Conservation (phyloP, 2,113 vertebrate species). For the Hippocampus guttulatus region DNA sequence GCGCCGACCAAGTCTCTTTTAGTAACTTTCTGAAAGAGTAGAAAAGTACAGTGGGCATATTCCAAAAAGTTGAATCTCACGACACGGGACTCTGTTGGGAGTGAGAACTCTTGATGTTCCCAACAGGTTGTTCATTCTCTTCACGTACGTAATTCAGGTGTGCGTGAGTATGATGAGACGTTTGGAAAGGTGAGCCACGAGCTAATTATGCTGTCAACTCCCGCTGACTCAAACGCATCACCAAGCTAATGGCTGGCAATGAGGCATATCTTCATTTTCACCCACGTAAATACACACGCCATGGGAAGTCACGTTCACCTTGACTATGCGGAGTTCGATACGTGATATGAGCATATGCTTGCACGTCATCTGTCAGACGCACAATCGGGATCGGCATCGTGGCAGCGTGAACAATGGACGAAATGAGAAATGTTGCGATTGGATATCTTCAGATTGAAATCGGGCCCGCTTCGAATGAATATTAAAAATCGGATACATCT, state of each 20-base stretch:
- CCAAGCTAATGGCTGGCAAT: slow-evolving; percentile 66
- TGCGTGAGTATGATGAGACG: slow-evolving; percentile 26
- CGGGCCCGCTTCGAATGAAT: too few species aligned
- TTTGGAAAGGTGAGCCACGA: slow-evolving; percentile 59
- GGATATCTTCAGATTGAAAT: too few species aligned
- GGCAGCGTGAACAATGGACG: too few species aligned
- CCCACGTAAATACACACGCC: slow-evolving; percentile 33
- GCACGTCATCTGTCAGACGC: slow-evolving; percentile 13
- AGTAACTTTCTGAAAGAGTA: too few species aligned
- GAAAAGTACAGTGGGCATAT: too few species aligned
- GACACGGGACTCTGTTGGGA: slow-evolving; percentile 32
- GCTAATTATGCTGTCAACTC: slow-evolving; percentile 68
- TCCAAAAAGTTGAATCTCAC: too few species aligned
- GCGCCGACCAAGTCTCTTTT: too few species aligned
- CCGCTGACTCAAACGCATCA: slow-evolving; percentile 62
- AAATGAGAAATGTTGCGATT: too few species aligned
- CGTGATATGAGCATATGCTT: slow-evolving; percentile 39
- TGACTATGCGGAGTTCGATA: slow-evolving; percentile 28
- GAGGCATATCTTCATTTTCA: slow-evolving; percentile 49
- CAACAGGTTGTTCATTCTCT: slow-evolving; percentile 38
- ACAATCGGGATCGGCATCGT: slow-evolving; percentile 36
- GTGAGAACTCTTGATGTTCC: slow-evolving; percentile 52
- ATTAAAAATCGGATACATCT: too few species aligned
- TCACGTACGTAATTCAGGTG: slow-evolving; percentile 3
- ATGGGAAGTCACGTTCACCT: slow-evolving; percentile 3